Evolutionary conservation across 2,113 vertebrate species (phyloP).

Genomic region (Smithornis capensis): DNA sequence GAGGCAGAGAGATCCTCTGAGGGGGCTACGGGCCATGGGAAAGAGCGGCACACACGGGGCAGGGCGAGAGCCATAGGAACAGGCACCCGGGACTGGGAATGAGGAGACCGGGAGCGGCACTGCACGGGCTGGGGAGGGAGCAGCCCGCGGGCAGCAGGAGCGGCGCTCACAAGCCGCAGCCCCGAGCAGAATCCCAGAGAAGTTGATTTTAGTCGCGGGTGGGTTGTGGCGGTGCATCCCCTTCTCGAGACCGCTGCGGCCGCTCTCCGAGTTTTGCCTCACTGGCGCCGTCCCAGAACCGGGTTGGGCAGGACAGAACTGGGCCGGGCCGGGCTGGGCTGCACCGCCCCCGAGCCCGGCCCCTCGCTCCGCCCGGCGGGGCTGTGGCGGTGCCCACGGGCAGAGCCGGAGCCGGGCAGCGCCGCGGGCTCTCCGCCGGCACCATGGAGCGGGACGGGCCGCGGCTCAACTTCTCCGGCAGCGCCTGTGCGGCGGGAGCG

Average conservation of each 20-base stretch:
- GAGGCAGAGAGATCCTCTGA: neutral
- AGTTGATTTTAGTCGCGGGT: neutral
- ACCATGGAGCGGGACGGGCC: neutral
- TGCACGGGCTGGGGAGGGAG: too few species aligned
- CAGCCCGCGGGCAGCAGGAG: neutral
- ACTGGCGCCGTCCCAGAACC: accelerated
- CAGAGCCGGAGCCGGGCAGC: neutral
- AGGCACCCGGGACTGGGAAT: accelerated
- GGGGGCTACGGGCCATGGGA: accelerated
- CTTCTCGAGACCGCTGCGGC: accelerated
- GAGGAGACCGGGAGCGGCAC: accelerated
- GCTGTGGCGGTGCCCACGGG: neutral
- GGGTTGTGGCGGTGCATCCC: accelerated
- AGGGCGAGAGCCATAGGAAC: accelerated
- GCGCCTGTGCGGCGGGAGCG: neutral
- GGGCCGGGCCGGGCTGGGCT: neutral
- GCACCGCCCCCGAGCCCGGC: neutral
- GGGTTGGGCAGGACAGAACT: neutral
- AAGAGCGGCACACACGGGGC: accelerated
- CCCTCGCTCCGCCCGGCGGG: neutral
- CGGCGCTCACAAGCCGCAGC: neutral
- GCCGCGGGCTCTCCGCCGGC: neutral
- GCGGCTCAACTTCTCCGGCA: neutral
- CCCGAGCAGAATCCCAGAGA: neutral
- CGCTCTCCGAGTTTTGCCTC: accelerated